A percentile compares a stretch with the other conserved stretches of the same genome.
phyloP scores from a whole-genome alignment of 2,113 vertebrate species.

The Hoplias malabaricus region DNA sequence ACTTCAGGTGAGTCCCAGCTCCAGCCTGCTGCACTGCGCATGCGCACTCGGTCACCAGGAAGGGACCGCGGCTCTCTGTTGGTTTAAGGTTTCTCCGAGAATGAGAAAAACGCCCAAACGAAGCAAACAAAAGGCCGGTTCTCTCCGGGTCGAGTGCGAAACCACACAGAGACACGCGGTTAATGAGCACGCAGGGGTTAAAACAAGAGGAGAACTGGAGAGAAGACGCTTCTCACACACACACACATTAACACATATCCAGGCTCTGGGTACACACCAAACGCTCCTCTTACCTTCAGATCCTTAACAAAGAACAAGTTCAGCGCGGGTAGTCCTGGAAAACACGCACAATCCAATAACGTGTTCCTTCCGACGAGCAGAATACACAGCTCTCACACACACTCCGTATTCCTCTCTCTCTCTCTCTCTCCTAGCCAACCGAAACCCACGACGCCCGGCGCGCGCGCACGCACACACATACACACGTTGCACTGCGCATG shows the following conservation, averaged over 20 bases:
- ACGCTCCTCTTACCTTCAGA: conserved; percentile 57
- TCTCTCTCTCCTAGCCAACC: conserved; percentile 61
- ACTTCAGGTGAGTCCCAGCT: conserved; percentile 51
- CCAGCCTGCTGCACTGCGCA: conserved; percentile 44
- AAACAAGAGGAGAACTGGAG: neutral
- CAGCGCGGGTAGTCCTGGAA: conserved; percentile 50
- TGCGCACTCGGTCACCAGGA: conserved; percentile 67
- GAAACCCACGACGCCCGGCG: conserved; percentile 72
- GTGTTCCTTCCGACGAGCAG: conserved; percentile 15
- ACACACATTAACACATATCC: no score
- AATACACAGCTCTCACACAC: conserved; percentile 23
- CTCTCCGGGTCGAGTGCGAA: neutral
- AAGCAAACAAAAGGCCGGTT: neutral
- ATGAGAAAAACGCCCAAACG: neutral
- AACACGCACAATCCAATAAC: conserved; percentile 51
- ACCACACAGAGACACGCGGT: neutral
- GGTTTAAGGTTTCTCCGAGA: neutral
- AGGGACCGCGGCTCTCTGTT: conserved; percentile 43
- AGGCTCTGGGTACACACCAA: no score
- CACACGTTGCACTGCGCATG: conserved; percentile 61
- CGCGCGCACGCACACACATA: conserved; percentile 53
- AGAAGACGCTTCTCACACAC: no score
- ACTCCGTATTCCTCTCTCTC: conserved; percentile 34
- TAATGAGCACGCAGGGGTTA: neutral
- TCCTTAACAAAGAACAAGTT: conserved; percentile 30